phyloP scores from a whole-genome alignment of 1,140 invertebrate species.

The Zelostemma sp. region DNA sequence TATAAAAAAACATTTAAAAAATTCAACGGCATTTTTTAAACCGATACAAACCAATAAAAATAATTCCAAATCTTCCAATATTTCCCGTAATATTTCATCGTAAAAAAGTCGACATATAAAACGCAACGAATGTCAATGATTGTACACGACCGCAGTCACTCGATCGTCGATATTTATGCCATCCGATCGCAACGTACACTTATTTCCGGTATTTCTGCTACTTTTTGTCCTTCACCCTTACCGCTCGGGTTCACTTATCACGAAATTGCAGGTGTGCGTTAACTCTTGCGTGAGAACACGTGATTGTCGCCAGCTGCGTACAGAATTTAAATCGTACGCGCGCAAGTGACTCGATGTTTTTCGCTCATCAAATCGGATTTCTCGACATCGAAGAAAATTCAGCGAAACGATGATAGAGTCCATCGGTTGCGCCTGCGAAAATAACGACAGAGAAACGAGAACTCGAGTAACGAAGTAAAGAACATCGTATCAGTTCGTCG shows the following conservation, averaged over 20 bases:
- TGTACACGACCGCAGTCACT: too few relatives aligned
- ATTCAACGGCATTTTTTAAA: too few relatives aligned
- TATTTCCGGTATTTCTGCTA: constrained; percentile 30
- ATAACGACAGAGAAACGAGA: constrained; percentile 35
- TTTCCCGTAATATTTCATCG: too few relatives aligned
- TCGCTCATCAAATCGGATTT: constrained; percentile 11
- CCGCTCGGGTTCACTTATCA: constrained; percentile 38
- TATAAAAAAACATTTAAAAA: too few relatives aligned
- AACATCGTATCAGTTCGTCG: constrained; percentile 53
- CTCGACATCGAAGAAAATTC: too few relatives aligned
- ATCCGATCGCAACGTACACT: constrained; percentile 31
- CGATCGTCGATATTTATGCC: constrained; percentile 26
- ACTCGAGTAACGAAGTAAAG: constrained; percentile 42
- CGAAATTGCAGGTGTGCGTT: constrained; percentile 39
- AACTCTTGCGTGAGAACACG: constrained; percentile 27
- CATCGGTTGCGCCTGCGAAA: constrained; percentile 32
- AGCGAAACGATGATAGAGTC: constrained; percentile 26
- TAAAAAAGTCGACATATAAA: too few relatives aligned
- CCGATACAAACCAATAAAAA: too few relatives aligned
- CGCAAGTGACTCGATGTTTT: too few relatives aligned
- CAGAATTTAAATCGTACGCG: constrained; percentile 29
- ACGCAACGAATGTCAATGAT: too few relatives aligned
- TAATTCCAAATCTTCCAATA: too few relatives aligned
- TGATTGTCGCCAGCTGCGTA: constrained; percentile 44
- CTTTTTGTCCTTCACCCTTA: constrained; percentile 40